phyloP scores from a whole-genome alignment of 1,140 invertebrate genomes.

The Cotesia typhae region DNA sequence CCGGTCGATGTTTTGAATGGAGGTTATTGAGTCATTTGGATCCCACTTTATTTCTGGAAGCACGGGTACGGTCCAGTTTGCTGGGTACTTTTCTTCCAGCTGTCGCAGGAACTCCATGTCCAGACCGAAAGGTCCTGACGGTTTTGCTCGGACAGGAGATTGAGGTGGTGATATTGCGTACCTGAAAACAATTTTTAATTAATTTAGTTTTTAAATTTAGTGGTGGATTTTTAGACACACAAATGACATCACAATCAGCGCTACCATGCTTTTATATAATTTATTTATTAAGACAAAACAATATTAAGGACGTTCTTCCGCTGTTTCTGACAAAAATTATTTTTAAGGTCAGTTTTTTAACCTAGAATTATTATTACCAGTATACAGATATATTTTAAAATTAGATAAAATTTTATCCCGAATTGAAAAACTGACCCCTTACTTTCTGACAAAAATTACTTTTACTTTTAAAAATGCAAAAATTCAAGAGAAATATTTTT shows the following conservation, averaged over 20 bases:
- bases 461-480: too few relatives aligned
- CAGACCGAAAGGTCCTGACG: slow-evolving; percentile 75
- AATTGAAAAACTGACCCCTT: too few relatives aligned
- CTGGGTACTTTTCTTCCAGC: slow-evolving; percentile 65
- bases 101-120: slow-evolving; percentile 74
- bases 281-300: too few relatives aligned
- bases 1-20: slow-evolving; percentile 42
- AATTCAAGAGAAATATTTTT: too few relatives aligned
- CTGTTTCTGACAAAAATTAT: too few relatives aligned
- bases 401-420: too few relatives aligned
- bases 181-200: slow-evolving; percentile 44
- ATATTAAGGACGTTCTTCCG: too few relatives aligned
- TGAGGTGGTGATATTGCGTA: slow-evolving; percentile 44
- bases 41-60: slow-evolving; percentile 65
- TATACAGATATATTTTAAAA: too few relatives aligned
- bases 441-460: too few relatives aligned
- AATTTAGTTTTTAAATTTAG: not conserved
- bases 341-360: too few relatives aligned
- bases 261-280: not conserved
- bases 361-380: too few relatives aligned
- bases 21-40: slow-evolving; percentile 48
- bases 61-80: slow-evolving; percentile 61
- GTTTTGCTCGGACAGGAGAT: slow-evolving; percentile 54
- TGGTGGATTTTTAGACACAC: not conserved
- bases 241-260: not conserved